Conservation (phyloP, 1,140 invertebrate genomes). For the Zaprionus vittiger region DNA sequence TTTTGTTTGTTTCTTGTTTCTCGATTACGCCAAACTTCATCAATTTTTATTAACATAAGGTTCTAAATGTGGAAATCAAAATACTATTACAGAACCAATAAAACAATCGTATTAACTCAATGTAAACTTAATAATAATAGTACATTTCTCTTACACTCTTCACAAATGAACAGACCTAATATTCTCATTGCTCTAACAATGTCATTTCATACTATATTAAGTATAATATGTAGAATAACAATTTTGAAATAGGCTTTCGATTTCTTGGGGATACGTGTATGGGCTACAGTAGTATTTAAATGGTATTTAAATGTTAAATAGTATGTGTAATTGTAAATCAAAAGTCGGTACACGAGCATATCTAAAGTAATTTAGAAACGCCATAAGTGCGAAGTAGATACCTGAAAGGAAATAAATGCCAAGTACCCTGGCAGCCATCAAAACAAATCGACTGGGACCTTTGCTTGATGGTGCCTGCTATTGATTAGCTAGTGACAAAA, state of each 20-base stretch:
- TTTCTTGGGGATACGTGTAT: slow-evolving; percentile 79
- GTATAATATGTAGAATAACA: slow-evolving; percentile 19
- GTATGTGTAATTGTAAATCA: slow-evolving; percentile 14
- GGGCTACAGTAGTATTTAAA: slow-evolving; percentile 27
- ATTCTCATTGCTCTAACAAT: slow-evolving; percentile 45
- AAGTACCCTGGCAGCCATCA: slow-evolving; percentile 63
- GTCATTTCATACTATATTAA: slow-evolving; percentile 14
- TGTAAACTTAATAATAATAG: slow-evolving; percentile 24
- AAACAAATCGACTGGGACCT: slow-evolving; percentile 33
- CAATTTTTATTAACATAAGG: slow-evolving; percentile 43
- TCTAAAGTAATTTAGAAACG: slow-evolving; percentile 26
- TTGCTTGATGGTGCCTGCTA: slow-evolving; percentile 16
- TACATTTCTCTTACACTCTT: slow-evolving; percentile 44
- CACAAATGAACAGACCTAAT: slow-evolving; percentile 64
- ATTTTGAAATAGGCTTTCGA: slow-evolving; percentile 60
- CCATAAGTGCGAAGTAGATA: slow-evolving; percentile 11
- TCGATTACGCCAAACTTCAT: slow-evolving; percentile 38
- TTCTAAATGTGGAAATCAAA: slow-evolving; percentile 47
- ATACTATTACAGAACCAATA: slow-evolving; percentile 11
- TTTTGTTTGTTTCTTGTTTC: slow-evolving; percentile 32
- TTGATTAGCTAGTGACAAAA: neutral
- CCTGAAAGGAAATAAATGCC: slow-evolving; percentile 43
- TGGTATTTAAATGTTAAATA: slow-evolving; percentile 20
- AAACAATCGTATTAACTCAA: slow-evolving; percentile 33
- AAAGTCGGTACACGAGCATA: slow-evolving; percentile 14